A percentile compares a stretch with the other conserved stretches of the same genome.
Conservation (phyloP, 2,113 vertebrate genomes). For the Monopterus albus region DNA sequence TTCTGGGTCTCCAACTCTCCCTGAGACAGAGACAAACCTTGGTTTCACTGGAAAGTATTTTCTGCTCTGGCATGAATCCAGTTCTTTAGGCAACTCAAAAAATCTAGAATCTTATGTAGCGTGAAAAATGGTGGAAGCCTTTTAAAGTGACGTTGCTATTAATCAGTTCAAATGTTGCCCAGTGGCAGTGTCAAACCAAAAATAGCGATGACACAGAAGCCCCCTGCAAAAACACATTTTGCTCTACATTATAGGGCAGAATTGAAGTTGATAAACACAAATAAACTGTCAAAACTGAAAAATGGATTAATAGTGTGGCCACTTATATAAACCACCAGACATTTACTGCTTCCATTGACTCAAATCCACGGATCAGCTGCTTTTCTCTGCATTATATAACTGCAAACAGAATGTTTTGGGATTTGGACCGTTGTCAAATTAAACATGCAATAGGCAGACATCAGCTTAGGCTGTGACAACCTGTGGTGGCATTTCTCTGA, state of each 20-base stretch:
- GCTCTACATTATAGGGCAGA: background rate
- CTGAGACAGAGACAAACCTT: slow-evolving; percentile 70
- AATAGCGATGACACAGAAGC: background rate
- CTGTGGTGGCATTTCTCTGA: too few relatives aligned
- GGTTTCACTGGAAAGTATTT: background rate
- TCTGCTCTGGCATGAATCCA: background rate
- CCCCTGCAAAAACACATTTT: background rate
- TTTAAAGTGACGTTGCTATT: slow-evolving; percentile 9
- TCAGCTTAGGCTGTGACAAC: too few relatives aligned
- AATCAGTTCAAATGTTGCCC: background rate
- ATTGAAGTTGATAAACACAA: too few relatives aligned
- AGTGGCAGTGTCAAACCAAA: background rate
- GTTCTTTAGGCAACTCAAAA: background rate
- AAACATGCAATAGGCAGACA: too few relatives aligned
- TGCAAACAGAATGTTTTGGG: too few relatives aligned
- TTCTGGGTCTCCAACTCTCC: slow-evolving; percentile 92
- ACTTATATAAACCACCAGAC: too few relatives aligned
- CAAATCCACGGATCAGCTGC: background rate
- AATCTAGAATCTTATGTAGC: background rate
- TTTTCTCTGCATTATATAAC: too few relatives aligned
- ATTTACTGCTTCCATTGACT: background rate
- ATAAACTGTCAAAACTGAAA: too few relatives aligned
- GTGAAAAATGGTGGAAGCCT: slow-evolving; percentile 18
- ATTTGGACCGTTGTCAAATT: too few relatives aligned
- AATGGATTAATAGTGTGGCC: too few relatives aligned